Base-by-base conservation (phyloP, 92 coral and sea anemone species). In the Siderastrea siderea region DNA sequence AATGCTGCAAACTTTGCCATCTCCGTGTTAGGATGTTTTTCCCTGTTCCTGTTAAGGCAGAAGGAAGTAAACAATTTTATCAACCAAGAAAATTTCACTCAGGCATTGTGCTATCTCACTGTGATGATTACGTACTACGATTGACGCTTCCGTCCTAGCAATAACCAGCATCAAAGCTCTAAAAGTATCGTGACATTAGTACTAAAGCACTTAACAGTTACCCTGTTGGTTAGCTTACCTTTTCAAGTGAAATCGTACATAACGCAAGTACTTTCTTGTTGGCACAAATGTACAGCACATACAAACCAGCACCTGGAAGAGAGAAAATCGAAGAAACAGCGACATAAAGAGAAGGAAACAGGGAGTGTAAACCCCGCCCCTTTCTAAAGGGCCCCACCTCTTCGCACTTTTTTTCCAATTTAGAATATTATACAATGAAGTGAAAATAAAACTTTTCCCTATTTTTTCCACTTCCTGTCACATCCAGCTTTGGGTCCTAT, bases 201-300 rank as follows among this genome's bases (percentile, higher is more conserved):
- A 57, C 61, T 7, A 57, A 57, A 7, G 61, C 13, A 13, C 3
- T 48, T 38, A 26, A 26, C 38, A 26, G 38, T 26, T 26, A 26
- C 38, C 38, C 38, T 17, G 17, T 69, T 50, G 2, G 47, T 16
- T 4, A 38, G 63, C 94, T 79, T 81, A 97, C 99, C 99, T 94
- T 87, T 93, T 96, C 73, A 98, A 68, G 84, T 96, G 98, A 38
- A 92, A 90, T 72, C 99, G 87, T 64, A 98, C 82, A 74, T 98
- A 96, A 59, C 99, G 86, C 19, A 98, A 93, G 72, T 96, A 96
- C 86, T 98, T 98, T 88, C 99, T 92, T 4, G 98, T 77, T 43
- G 99, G 99, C 52, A 98, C 89, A 78, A 98, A 98, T 9, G 99
- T 98, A 63, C 99, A 98, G 62, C 99, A 98, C 99, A 98, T 96